A percentile compares a stretch with the other conserved stretches of the same genome.
These are phyloP conservation scores for Proteles cristata DNA, from an alignment of 2,113 vertebrate species.

Conservation along the genomic window DNA sequence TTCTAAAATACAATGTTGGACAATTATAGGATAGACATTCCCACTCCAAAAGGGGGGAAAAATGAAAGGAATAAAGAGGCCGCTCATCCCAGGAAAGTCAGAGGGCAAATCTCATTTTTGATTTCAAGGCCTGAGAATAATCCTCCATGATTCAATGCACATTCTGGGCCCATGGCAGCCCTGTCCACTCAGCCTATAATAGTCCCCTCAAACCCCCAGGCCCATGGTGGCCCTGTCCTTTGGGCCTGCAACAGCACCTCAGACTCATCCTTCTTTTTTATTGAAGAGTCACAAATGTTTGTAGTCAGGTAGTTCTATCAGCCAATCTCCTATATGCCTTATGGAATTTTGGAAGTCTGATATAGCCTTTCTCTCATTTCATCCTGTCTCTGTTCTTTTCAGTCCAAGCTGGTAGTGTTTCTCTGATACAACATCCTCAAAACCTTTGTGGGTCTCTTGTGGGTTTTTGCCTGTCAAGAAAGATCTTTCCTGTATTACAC, in stretches of 20 bases:
- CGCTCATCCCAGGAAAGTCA: neutral
- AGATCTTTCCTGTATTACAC: neutral
- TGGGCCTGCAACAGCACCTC: neutral
- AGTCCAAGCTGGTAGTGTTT: neutral
- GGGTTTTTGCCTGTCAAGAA: neutral
- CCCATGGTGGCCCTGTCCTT: neutral
- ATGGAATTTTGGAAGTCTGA: neutral
- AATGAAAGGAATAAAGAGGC: neutral
- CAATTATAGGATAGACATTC: neutral
- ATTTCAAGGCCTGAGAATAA: neutral
- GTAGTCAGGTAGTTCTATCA: neutral
- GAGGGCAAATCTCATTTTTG: neutral
- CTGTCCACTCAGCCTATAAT: neutral
- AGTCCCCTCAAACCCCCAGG: too few species aligned
- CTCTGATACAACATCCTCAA: neutral
- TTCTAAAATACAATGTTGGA: neutral
- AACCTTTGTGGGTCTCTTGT: neutral
- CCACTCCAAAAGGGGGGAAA: neutral
- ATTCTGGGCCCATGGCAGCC: neutral
- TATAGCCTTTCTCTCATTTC: neutral
- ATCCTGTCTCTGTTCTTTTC: neutral
- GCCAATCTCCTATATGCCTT: neutral
- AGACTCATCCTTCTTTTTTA: neutral
- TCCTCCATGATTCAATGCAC: neutral
- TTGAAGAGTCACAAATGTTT: neutral